Evolutionary conservation across 2,888 invertebrate species (phyloP).

Genomic region (Diogma glabrata): DNA sequence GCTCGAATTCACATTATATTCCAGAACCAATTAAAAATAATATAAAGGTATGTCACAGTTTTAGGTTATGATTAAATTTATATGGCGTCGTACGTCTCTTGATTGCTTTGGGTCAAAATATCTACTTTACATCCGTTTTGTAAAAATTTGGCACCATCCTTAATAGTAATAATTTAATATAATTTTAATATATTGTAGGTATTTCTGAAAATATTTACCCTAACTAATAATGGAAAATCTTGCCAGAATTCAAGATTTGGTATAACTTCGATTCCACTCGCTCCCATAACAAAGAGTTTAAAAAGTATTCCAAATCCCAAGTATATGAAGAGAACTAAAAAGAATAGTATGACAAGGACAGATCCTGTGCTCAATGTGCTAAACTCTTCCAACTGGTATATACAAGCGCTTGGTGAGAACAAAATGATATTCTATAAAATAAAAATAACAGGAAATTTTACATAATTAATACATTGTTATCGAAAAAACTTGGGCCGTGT

Average conservation of each 20-base stretch:
- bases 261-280: conserved; percentile 58
- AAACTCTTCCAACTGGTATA: neutral
- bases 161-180: conserved; percentile 8
- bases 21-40: too few species aligned
- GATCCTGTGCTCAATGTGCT: conserved; percentile 37
- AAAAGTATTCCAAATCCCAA: conserved; percentile 52
- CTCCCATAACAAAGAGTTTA: conserved; percentile 56
- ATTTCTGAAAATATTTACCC: conserved; percentile 43
- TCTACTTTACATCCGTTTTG: conserved; percentile 18
- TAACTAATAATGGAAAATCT: conserved; percentile 54
- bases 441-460: too few species aligned
- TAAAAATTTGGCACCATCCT: conserved; percentile 18
- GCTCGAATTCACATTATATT: too few species aligned
- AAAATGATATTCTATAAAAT: conserved; percentile 2
- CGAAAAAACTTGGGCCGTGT: too few species aligned
- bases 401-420: conserved; percentile 4
- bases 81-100: conserved; percentile 20
- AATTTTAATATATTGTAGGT: too few species aligned
- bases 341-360: conserved; percentile 49
- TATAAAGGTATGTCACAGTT: too few species aligned
- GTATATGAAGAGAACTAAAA: conserved; percentile 46
- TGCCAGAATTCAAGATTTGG: conserved; percentile 65
- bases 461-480: neutral
- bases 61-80: too few species aligned
- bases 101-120: neutral